These are phyloP conservation scores for Trichogramma evanescens DNA, from an alignment of 2,888 invertebrate species.

Conservation along the genomic window DNA sequence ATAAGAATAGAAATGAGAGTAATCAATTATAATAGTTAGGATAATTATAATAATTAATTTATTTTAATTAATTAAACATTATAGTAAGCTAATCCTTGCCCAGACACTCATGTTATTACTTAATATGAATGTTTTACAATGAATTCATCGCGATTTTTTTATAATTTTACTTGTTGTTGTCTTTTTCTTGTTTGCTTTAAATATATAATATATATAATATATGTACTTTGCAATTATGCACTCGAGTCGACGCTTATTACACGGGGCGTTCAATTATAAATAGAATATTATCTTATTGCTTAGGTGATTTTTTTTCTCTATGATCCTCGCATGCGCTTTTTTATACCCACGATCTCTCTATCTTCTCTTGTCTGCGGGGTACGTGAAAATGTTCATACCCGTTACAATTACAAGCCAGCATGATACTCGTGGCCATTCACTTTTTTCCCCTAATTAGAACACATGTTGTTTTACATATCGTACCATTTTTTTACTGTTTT, in stretches of 20 bases:
- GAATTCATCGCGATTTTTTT: conserved; percentile 21
- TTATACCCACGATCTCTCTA: not conserved
- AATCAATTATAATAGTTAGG: conserved; percentile 10
- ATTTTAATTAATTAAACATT: conserved; percentile 22
- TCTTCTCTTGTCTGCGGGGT: not conserved
- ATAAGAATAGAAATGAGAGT: conserved; percentile 20
- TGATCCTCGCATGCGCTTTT: not conserved
- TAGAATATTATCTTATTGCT: conserved; percentile 25
- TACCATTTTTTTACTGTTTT: too few species aligned
- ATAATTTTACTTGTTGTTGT: conserved; percentile 13
- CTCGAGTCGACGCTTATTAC: conserved; percentile 21
- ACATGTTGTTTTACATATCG: too few species aligned
- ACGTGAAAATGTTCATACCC: too few species aligned
- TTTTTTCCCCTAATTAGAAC: too few species aligned
- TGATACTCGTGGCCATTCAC: too few species aligned
- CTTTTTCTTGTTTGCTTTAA: conserved; percentile 9
- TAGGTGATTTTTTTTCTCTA: conserved; percentile 17
- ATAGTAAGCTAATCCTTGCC: conserved; percentile 45
- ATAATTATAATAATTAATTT: conserved; percentile 24
- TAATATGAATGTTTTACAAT: conserved; percentile 44
- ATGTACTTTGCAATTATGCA: conserved; percentile 24
- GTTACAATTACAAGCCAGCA: too few species aligned
- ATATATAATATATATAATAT: conserved; percentile 24
- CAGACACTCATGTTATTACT: conserved; percentile 40
- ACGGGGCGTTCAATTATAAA: conserved; percentile 23